Evolutionary conservation across 2,113 vertebrate genomes (phyloP).

Genomic region (Otis tarda): DNA sequence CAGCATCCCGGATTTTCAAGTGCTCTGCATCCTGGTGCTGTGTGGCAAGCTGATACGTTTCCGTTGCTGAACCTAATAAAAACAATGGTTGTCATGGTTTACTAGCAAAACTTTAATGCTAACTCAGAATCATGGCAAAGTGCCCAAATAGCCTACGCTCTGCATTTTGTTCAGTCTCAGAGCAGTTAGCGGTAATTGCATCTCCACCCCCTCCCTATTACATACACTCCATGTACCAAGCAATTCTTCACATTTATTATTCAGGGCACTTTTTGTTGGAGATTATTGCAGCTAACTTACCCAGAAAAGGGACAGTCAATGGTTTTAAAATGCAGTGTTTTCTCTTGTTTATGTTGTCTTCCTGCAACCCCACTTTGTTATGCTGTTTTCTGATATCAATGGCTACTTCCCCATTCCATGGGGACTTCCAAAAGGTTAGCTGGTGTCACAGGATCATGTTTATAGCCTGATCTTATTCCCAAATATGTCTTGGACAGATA

Average conservation of each 20-base stretch:
- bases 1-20: not conserved
- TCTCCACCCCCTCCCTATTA: not conserved
- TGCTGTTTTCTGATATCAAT: not conserved
- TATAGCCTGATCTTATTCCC: not conserved
- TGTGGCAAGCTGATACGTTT: not conserved
- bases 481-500: not conserved
- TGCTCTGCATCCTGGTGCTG: not conserved
- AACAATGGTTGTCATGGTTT: slow-evolving; percentile 29
- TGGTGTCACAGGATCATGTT: not conserved
- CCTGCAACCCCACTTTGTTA: not conserved
- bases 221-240: not conserved
- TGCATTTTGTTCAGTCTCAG: not conserved
- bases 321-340: not conserved
- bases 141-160: not conserved
- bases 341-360: not conserved
- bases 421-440: not conserved
- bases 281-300: not conserved
- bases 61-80: not conserved
- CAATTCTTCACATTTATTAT: not conserved
- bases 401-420: not conserved
- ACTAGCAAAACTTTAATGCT: slow-evolving; percentile 20
- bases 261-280: not conserved
- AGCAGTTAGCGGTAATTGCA: not conserved
- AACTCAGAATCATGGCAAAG: not conserved
- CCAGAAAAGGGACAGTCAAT: not conserved